Base-by-base conservation (phyloP, 2,113 vertebrate genomes). In the Tetrao urogallus region DNA sequence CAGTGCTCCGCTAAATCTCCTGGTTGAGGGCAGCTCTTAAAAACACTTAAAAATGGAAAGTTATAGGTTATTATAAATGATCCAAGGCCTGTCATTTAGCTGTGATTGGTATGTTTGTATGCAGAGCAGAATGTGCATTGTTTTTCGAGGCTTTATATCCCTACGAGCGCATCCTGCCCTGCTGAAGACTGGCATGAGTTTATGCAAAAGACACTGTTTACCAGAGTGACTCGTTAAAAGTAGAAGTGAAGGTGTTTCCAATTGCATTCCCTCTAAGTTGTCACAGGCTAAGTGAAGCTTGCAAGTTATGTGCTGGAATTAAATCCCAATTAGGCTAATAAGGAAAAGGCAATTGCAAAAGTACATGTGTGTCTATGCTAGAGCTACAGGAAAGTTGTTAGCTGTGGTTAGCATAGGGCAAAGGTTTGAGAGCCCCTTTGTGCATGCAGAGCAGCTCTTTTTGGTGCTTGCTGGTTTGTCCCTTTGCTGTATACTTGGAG, bases 21-120 rank as follows among this genome's bases (percentile, higher is more conserved):
- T 38, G 42, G 82, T 86, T 90, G 57, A 91, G 61, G 74, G 70
- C 84, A 90, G 60, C 82, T 95, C 94, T 92, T 97, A 73, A 96
- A 94, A 86, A 63, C 36, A 42, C 45, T 42, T 86, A 27, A 0
- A 83, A 48, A 38, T 86, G 48, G 88, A 70, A 89, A 94, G 73
- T 88, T 93, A 45, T 27, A 13, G 88, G 82, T 69, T 73, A 4
- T 32, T 94, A 76, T 76, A 77, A 88, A 86, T 93, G 11, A 83
- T 86, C 78, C 32, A 58, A 86, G 61, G 50, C 27, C 54, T 89
- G 88, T 57, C 76, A 69, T 89, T 94, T 82, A 82, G 65, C 91
- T 92, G 72, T 89, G 85, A 75, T 88, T 86, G 79, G 45, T 88
- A 47, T 50, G 57, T 76, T 60, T 74, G 40, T 72, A 36, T 76